Evolutionary conservation across 2,797 vertebrate species (phyloP), one percentile per base, ranked within the genome.

Genomic region (Champsocephalus gunnari): DNA sequence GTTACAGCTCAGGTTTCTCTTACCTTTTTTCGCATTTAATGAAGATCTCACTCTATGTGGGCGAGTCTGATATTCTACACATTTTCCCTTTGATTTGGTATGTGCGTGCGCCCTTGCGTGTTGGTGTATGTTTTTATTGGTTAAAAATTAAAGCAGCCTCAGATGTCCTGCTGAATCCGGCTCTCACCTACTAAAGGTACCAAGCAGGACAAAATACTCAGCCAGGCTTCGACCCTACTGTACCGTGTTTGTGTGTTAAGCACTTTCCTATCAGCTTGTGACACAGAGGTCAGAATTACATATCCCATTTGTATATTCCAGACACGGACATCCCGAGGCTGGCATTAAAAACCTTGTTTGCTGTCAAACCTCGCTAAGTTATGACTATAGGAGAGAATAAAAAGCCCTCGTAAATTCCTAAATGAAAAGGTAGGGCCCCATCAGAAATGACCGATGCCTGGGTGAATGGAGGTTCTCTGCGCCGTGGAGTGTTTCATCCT

Each of bases 331-430:
- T 69, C 63, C 32, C 13, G 1, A 80, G 69, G 49, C 50, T 12
- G 14, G 57, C 57, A 62, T 48, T 28, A 71, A 62, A 66, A 87
- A 77, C 84, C 73, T 75, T 87, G 81, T 90, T 89, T 84, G 56
- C 71, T 89, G 86, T 84, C 83, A 83, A 75, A 75, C 59, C 54
- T 63, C 3, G 12, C 47, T 79, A 83, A 87, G 28, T 89, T 80
- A 85, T 77, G 19, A 65, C 71, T 64, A 50, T 57, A 11, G 55
- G 59, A 54, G 28, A 45, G n/a, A 61, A 81, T 78, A 75, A 85
- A 84, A 79, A 55, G 41, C 53, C 65, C 48, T 70, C 82, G 85
- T 86, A 80, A 89, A 89, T 89, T 71, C 75, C 44, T 70, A 74
- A 79, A 61, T 83, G 75, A 86, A 87, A 80, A 83, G 72, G 72